Evolutionary conservation across 2,797 vertebrate species (phyloP).

Genomic region (Megalops cyprinoides): DNA sequence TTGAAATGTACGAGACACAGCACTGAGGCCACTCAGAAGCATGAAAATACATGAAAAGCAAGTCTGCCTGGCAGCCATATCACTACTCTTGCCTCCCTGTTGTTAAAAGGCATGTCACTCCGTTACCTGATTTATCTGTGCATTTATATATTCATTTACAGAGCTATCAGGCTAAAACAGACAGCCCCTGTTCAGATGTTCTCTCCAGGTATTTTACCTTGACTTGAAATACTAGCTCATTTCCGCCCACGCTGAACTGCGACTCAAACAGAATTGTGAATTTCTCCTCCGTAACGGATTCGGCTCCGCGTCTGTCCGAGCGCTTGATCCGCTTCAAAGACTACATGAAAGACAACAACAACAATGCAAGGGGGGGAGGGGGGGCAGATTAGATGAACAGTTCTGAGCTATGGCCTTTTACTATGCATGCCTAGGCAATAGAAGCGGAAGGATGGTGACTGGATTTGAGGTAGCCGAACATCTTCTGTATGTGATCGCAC

Average conservation of each 20-base stretch:
- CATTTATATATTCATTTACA: neutral
- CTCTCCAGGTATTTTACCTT: conserved; percentile 74
- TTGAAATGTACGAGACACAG: neutral
- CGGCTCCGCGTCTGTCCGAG: conserved; percentile 89
- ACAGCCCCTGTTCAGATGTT: neutral
- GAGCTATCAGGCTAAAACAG: neutral
- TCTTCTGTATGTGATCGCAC: no score
- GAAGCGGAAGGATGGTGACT: no score
- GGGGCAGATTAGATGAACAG: neutral
- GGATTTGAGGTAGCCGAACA: no score
- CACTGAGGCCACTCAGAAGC: neutral
- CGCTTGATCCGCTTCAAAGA: conserved; percentile 95
- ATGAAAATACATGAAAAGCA: neutral
- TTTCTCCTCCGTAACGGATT: conserved; percentile 95
- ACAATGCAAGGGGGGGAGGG: neutral
- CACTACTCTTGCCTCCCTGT: neutral
- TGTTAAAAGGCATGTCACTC: neutral
- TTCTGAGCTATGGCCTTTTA: neutral
- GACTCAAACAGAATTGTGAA: conserved; percentile 96
- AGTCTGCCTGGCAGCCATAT: neutral
- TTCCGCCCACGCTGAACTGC: conserved; percentile 93
- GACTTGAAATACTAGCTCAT: conserved; percentile 94
- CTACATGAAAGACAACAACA: conserved; percentile 58
- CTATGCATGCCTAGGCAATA: neutral
- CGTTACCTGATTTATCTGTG: neutral